Base-by-base conservation (phyloP, 2,888 invertebrate genomes). In the Trimorus sp. region DNA sequence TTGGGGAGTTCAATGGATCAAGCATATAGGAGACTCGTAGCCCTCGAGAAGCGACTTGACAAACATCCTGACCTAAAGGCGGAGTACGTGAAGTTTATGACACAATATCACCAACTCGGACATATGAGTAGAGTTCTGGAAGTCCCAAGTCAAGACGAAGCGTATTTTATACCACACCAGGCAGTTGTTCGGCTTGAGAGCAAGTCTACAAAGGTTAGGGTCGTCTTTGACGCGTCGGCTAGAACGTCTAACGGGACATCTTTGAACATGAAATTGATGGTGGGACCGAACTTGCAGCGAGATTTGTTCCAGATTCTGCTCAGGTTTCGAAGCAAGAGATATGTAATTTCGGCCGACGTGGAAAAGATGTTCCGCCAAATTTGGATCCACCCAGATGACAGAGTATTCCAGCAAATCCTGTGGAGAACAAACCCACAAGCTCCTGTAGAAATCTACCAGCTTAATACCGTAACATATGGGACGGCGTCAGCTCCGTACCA, bases 61-160 rank as follows among this genome's bases (percentile, higher is more conserved):
- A 48, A 37, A n/a, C 45, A 63, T 36, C 40, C 68, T 11, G 68
- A 15, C 7, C 14, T 83, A n/a, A 66, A 69, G 42, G 7, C 26
- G 14, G 53, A 45, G 12, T 83, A 83, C 37, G 26, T 12, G 26
- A 48, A 79, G 15, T 76, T 83, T 58, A 83, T 77, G 79, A 36
- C 68, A 15, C 77, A 83, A 9, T 83, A 83, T 42, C 7, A 38
- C n/a, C 12, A 54, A 6, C 54, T 66, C 9, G 69, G 60, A 42
- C 83, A 83, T 58, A 79, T 79, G 79, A 54, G 75, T 6, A 9
- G 36, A 15, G 14, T 58, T 7, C 11, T 7, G 7, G 58, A 58
- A 12, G 37, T 12, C 6, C 38, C 7, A 7, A 7, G 12, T 12
- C 7, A n/a, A 12, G 37, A 8, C 1, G 11, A 36, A n/a, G 5